A percentile compares a stretch with the other conserved stretches of the same genome.
phyloP scores from a whole-genome alignment of 2,888 invertebrate genomes.

The Lithophane socia region DNA sequence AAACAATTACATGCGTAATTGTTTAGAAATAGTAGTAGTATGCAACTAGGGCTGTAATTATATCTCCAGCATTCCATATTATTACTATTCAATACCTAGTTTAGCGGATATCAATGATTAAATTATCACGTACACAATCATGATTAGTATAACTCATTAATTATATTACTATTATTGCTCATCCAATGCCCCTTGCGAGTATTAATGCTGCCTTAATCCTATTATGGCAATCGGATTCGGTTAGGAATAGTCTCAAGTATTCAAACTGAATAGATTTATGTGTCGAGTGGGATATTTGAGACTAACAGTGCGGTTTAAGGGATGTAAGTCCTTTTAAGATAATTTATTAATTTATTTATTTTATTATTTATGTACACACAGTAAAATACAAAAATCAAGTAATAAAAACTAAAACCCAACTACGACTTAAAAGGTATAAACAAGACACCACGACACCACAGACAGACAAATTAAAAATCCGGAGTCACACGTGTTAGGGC shows the following conservation, averaged over 20 bases:
- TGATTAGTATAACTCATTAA: constrained; percentile 40
- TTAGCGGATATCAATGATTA: constrained; percentile 15
- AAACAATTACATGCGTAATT: background rate
- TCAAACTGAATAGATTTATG: constrained; percentile 45
- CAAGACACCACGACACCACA: no score
- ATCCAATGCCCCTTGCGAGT: constrained; percentile 5
- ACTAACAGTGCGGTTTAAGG: background rate
- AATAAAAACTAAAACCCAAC: no score
- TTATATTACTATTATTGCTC: constrained; percentile 22
- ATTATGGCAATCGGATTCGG: constrained; percentile 42
- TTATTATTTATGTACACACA: no score
- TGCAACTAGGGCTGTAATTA: background rate
- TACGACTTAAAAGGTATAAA: no score
- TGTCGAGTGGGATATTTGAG: constrained; percentile 22
- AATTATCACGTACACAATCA: constrained; percentile 25
- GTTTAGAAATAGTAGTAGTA: no score
- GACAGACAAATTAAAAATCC: no score
- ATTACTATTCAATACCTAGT: constrained; percentile 11
- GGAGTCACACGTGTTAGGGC: no score
- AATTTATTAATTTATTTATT: no score
- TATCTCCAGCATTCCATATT: background rate
- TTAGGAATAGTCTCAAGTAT: constrained; percentile 14
- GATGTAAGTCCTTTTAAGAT: background rate
- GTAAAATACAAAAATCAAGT: no score
- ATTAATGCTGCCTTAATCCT: constrained; percentile 33